Conservation (phyloP, 2,888 invertebrate species). For the Amblyteles armatorius region DNA sequence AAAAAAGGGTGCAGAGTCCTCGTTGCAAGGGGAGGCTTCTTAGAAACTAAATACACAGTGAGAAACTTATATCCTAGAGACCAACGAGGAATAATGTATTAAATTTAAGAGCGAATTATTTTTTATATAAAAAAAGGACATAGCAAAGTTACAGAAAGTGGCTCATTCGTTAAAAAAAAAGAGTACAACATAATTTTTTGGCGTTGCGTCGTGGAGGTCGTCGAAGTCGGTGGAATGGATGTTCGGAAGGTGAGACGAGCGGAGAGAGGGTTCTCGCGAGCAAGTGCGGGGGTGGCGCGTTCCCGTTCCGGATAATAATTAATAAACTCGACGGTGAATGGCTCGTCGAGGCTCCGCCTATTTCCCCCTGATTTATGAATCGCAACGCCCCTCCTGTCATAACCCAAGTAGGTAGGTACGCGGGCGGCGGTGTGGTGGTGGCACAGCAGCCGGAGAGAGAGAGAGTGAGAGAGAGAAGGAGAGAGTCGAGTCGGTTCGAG, state of each 20-base stretch:
- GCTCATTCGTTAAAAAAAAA: slow-evolving; percentile 13
- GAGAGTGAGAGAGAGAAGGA: slow-evolving; percentile 49
- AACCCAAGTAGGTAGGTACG: slow-evolving; percentile 74
- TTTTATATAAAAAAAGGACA: too few species aligned
- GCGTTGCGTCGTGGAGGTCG: neutral
- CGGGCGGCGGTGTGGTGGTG: slow-evolving; percentile 52
- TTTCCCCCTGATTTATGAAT: slow-evolving; percentile 84
- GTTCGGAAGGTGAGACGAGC: neutral
- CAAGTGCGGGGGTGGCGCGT: slow-evolving; percentile 67
- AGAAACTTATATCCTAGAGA: too few species aligned
- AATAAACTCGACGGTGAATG: slow-evolving; percentile 84
- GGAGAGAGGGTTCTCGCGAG: slow-evolving; percentile 44
- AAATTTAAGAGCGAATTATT: too few species aligned
- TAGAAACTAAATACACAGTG: too few species aligned
- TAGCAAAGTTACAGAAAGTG: too few species aligned
- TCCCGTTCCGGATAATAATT: slow-evolving; percentile 81
- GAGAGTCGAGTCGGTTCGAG: slow-evolving; percentile 14
- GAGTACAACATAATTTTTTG: slow-evolving; percentile 2
- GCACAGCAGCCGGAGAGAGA: slow-evolving; percentile 48
- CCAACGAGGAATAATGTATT: too few species aligned
- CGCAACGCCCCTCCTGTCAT: slow-evolving; percentile 84
- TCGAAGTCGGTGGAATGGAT: slow-evolving; percentile 12
- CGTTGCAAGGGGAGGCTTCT: too few species aligned
- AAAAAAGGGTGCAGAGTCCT: too few species aligned
- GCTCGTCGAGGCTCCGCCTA: slow-evolving; percentile 82